Percentiles rank a stretch among this genome's conserved stretches.
phyloP scores from a whole-genome alignment of 2,113 vertebrate genomes.

The Zosterops borbonicus region DNA sequence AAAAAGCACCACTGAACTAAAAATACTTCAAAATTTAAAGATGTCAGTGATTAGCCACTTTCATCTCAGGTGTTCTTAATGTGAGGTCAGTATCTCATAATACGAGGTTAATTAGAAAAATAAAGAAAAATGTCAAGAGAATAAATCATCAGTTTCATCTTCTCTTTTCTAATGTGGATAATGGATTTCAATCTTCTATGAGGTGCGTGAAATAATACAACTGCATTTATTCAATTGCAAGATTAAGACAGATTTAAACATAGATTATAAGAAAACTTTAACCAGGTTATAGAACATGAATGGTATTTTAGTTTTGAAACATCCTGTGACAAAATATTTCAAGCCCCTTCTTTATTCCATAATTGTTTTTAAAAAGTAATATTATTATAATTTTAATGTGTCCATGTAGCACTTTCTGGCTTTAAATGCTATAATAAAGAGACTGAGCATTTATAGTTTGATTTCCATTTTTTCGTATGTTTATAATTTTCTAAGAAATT shows the following conservation, averaged over 20 bases:
- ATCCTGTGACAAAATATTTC: not conserved
- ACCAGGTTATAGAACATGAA: not conserved
- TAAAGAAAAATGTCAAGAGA: constrained; percentile 44
- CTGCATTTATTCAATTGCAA: not conserved
- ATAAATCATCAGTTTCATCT: not conserved
- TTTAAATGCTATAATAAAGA: not conserved
- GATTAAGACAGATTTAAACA: not conserved
- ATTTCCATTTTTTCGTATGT: constrained; percentile 8
- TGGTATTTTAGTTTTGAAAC: not conserved
- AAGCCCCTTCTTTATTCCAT: not conserved
- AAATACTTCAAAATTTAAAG: constrained; percentile 48
- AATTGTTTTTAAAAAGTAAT: not conserved
- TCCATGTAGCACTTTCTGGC: not conserved
- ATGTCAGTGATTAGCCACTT: constrained; percentile 34
- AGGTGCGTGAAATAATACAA: not conserved
- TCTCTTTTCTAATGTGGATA: not conserved
- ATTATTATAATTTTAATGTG: not conserved
- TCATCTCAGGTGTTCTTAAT: constrained; percentile 26
- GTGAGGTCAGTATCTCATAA: constrained; percentile 20
- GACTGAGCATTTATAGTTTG: not conserved
- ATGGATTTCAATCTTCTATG: not conserved
- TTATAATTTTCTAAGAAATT: not conserved
- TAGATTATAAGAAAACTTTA: not conserved
- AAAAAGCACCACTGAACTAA: constrained; percentile 31
- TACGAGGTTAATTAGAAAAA: constrained; percentile 62